phyloP scores from a whole-genome alignment of 2,797 vertebrate species.

The Glyptemys insculpta region DNA sequence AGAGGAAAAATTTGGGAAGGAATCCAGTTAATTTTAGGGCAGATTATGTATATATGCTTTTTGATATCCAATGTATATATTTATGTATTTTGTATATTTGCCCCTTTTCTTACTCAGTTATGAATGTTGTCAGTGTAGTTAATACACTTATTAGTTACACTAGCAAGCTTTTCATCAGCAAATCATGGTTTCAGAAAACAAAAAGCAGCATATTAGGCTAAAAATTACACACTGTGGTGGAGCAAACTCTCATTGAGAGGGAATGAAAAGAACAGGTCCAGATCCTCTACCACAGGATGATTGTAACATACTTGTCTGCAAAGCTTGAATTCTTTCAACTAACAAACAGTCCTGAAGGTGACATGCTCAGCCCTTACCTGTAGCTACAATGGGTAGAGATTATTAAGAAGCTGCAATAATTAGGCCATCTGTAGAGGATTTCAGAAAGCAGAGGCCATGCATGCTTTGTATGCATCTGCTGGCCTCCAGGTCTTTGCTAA shows the following conservation, averaged over 20 bases:
- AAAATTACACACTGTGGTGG: neutral
- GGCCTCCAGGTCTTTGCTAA: neutral
- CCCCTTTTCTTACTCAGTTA: neutral
- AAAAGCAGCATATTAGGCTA: neutral
- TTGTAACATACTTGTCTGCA: neutral
- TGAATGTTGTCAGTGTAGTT: neutral
- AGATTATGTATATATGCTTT: neutral
- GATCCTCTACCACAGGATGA: neutral
- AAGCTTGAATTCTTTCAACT: slow-evolving; percentile 14
- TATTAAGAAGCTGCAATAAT: slow-evolving; percentile 26
- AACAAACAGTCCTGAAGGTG: neutral
- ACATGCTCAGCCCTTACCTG: neutral
- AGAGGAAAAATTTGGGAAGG: neutral
- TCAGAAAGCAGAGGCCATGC: neutral
- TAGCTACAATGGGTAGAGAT: neutral
- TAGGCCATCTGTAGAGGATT: neutral
- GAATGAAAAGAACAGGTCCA: neutral
- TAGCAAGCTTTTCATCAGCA: neutral
- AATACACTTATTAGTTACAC: neutral
- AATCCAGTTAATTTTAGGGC: neutral
- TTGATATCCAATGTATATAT: neutral
- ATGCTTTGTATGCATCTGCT: neutral
- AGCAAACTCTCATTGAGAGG: neutral
- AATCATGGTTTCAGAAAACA: neutral
- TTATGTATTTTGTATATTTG: neutral